These are phyloP conservation scores for Boloria euphrosyne DNA, from an alignment of 2,888 invertebrate genomes.

Conservation along the genomic window DNA sequence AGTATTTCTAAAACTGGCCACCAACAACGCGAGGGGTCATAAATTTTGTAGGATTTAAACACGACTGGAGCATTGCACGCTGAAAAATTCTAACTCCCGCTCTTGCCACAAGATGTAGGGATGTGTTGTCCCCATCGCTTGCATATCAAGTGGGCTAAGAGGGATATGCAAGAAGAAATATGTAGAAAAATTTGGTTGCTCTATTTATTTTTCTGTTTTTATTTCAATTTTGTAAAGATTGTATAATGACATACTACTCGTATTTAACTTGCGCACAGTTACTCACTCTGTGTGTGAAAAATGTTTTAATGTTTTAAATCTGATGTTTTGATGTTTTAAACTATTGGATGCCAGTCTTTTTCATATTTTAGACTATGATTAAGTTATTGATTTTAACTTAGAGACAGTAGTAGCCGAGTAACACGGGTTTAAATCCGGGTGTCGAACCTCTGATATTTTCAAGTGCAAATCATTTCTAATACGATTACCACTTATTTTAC, in stretches of 20 bases:
- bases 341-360: too few relatives aligned
- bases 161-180: conserved; percentile 23
- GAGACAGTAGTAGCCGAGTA: too few relatives aligned
- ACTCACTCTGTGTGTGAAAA: too few relatives aligned
- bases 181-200: conserved; percentile 24
- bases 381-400: too few relatives aligned
- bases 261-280: too few relatives aligned
- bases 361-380: too few relatives aligned
- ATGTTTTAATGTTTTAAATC: too few relatives aligned
- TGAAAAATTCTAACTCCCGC: conserved; percentile 71
- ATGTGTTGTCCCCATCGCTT: conserved; percentile 43
- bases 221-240: background rate
- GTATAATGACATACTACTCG: background rate
- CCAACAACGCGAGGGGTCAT: conserved; percentile 64
- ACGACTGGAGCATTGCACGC: conserved; percentile 70
- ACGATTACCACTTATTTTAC: too few relatives aligned
- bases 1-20: conserved; percentile 67
- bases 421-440: too few relatives aligned
- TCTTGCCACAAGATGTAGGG: conserved; percentile 50
- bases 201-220: background rate
- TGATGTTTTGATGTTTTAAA: too few relatives aligned
- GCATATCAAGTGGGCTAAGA: conserved; percentile 40
- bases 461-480: too few relatives aligned
- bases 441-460: too few relatives aligned
- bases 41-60: conserved; percentile 75